These are phyloP conservation scores for Mimachlamys varia DNA, from an alignment of 2,888 invertebrate species.

Conservation along the genomic window DNA sequence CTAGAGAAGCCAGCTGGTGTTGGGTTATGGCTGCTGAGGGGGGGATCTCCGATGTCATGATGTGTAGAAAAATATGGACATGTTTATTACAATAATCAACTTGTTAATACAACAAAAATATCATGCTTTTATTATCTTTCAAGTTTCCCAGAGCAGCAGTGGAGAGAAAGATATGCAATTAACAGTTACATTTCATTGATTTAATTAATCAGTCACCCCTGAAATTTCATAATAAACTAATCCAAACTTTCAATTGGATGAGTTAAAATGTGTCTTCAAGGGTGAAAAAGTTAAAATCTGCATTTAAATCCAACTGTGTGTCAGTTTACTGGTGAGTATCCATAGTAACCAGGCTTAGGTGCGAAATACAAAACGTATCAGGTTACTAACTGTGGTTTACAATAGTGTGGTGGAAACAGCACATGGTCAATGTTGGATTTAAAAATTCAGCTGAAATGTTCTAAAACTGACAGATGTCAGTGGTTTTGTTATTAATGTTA, in stretches of 20 bases:
- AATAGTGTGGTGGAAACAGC: background rate
- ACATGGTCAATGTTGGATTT: background rate
- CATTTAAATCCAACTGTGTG: background rate
- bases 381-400: background rate
- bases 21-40: background rate
- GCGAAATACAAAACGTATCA: background rate
- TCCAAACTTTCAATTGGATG: too few species aligned
- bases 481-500: background rate
- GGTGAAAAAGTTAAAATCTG: background rate
- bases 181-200: background rate
- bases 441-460: background rate
- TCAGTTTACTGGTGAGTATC: background rate
- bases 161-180: background rate
- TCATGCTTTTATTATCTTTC: background rate
- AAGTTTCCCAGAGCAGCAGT: background rate
- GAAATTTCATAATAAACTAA: too few species aligned
- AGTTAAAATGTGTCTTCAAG: too few species aligned
- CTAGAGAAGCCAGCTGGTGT: slow-evolving; percentile 17
- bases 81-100: background rate
- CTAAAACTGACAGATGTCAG: background rate
- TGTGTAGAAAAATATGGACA: background rate
- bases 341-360: background rate
- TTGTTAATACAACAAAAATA: slow-evolving; percentile 14
- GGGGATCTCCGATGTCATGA: background rate
- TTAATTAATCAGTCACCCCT: background rate